A percentile compares a stretch with the other conserved stretches of the same genome.
Evolutionary conservation across 2,888 invertebrate genomes (phyloP).

Genomic region (Ditula angustiorana): DNA sequence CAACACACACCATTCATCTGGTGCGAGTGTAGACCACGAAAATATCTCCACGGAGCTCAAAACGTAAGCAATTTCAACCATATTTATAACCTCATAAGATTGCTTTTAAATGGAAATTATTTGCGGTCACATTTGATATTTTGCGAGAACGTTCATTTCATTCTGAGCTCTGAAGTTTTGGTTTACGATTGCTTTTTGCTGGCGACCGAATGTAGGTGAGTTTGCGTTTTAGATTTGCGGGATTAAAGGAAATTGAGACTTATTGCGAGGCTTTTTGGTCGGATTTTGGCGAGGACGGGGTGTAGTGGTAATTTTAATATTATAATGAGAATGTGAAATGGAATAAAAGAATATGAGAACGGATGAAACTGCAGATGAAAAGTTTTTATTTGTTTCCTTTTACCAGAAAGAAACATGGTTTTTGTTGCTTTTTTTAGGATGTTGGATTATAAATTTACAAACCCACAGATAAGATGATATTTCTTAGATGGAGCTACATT

Average conservation of each 20-base stretch:
- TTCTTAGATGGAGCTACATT: too few relatives aligned
- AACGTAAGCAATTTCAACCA: slow-evolving; percentile 58
- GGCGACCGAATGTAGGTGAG: slow-evolving; percentile 12
- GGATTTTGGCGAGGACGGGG: slow-evolving; percentile 1
- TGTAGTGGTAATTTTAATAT: slow-evolving; percentile 60
- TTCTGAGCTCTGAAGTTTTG: neutral
- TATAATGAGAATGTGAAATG: slow-evolving; percentile 63
- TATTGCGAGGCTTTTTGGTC: neutral
- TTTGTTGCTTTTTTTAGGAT: slow-evolving; percentile 33
- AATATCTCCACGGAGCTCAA: slow-evolving; percentile 41
- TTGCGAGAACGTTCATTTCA: neutral
- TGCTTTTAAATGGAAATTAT: neutral
- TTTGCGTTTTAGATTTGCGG: neutral
- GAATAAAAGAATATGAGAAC: slow-evolving; percentile 52
- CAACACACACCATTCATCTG: slow-evolving; percentile 59
- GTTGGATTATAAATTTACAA: neutral
- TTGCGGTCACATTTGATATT: slow-evolving; percentile 7
- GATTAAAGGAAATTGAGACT: slow-evolving; percentile 15
- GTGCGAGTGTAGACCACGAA: slow-evolving; percentile 54
- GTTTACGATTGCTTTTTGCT: slow-evolving; percentile 12
- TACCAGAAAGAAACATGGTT: slow-evolving; percentile 42
- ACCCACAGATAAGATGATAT: too few relatives aligned
- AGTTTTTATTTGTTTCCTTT: slow-evolving; percentile 55
- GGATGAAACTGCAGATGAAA: slow-evolving; percentile 59
- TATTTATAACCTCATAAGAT: slow-evolving; percentile 39